These are phyloP conservation scores for Melanostoma mellinum DNA, from an alignment of 2,888 invertebrate species.

Conservation along the genomic window DNA sequence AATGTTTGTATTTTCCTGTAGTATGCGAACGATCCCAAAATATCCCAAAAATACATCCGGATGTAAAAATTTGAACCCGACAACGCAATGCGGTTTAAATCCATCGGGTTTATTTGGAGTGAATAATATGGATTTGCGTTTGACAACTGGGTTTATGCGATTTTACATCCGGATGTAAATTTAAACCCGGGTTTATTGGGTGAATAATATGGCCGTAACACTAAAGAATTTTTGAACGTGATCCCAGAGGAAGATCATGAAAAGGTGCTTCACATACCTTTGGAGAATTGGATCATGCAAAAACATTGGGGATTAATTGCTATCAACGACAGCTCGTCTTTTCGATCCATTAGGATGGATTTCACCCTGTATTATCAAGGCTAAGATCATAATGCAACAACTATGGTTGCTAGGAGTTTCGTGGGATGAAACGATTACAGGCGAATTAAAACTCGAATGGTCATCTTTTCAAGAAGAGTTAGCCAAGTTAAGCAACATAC, in stretches of 20 bases:
- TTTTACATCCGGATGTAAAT: no score
- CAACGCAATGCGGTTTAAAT: no score
- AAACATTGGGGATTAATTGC: conserved; percentile 9
- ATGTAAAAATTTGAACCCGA: no score
- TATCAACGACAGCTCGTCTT: conserved; percentile 11
- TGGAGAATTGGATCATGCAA: not conserved
- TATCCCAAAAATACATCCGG: no score
- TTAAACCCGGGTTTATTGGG: no score
- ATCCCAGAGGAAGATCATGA: not conserved
- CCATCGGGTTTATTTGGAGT: no score
- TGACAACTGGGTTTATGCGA: no score
- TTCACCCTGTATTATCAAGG: conserved; percentile 4
- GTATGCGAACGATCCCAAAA: no score
- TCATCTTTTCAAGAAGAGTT: not conserved
- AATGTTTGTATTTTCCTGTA: no score
- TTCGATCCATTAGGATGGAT: conserved; percentile 17
- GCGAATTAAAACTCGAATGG: not conserved
- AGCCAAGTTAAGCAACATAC: not conserved
- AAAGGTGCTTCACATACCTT: not conserved
- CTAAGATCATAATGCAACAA: conserved; percentile 10
- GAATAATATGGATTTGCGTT: no score
- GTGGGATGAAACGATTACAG: conserved; percentile 3
- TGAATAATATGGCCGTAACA: no score
- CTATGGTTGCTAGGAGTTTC: not conserved
- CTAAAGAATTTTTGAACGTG: not conserved